Conservation (phyloP, 1,140 invertebrate species). For the Magallana gigas region DNA sequence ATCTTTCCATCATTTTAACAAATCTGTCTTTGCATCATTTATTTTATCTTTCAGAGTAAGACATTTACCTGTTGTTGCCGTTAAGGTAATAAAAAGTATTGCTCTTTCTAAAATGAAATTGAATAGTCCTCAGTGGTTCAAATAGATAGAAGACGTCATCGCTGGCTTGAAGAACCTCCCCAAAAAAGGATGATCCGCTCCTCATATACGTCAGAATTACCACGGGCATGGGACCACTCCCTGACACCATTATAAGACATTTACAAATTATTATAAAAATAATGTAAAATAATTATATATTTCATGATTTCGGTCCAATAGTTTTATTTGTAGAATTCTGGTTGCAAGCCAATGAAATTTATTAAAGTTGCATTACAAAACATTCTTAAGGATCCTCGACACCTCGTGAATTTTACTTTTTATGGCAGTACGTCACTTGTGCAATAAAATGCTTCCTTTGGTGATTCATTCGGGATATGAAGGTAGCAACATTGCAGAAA, state of each 20-base stretch:
- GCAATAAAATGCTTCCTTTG: too few species aligned
- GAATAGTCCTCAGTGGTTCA: slow-evolving; percentile 48
- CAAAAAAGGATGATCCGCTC: slow-evolving; percentile 56
- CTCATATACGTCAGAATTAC: slow-evolving; percentile 57
- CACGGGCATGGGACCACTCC: slow-evolving; percentile 22
- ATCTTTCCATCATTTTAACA: neutral
- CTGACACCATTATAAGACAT: neutral
- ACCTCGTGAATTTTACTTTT: too few species aligned
- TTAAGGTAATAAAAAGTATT: slow-evolving; percentile 34
- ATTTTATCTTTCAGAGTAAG: neutral
- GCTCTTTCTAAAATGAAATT: neutral
- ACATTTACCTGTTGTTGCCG: slow-evolving; percentile 26
- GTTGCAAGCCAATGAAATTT: too few species aligned
- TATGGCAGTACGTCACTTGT: too few species aligned
- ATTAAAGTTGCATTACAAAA: too few species aligned
- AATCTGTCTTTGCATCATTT: neutral
- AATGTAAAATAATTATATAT: neutral
- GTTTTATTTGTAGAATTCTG: too few species aligned
- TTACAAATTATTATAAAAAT: neutral
- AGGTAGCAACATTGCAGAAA: too few species aligned
- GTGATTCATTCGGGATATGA: too few species aligned
- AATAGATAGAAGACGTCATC: slow-evolving; percentile 57
- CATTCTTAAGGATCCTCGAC: too few species aligned
- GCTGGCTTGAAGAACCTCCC: slow-evolving; percentile 43
- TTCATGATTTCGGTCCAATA: too few species aligned